Evolutionary conservation across 2,888 invertebrate genomes (phyloP).

Genomic region (Noctua comes): DNA sequence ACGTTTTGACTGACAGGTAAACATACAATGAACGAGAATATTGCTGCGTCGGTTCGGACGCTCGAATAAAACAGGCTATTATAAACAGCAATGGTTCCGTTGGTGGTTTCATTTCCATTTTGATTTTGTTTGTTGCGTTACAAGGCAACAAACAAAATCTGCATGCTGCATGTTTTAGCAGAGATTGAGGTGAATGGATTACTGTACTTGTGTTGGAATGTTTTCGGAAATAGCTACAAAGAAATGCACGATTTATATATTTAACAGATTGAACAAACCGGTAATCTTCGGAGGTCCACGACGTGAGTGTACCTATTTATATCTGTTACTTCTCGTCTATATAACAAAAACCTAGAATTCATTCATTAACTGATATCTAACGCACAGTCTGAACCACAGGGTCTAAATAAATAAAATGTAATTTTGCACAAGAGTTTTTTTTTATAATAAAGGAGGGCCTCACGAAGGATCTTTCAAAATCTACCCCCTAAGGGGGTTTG

Average conservation of each 20-base stretch:
- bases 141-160: background rate
- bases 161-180: background rate
- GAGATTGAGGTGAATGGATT: conserved; percentile 28
- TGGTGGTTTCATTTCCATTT: conserved; percentile 47
- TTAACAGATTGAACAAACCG: background rate
- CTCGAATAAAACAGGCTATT: conserved; percentile 38
- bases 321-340: background rate
- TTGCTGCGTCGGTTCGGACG: conserved; percentile 33
- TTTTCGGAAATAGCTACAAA: background rate
- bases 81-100: conserved; percentile 29
- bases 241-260: background rate
- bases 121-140: conserved; percentile 25
- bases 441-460: background rate
- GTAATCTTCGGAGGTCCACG: background rate
- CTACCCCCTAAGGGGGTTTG: background rate
- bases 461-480: background rate
- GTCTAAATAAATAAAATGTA: background rate
- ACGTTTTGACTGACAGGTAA: conserved; percentile 67
- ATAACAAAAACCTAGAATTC: background rate
- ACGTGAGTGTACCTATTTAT: background rate
- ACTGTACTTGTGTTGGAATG: background rate
- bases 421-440: background rate
- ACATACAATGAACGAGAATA: conserved; percentile 47
- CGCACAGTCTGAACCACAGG: background rate
- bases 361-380: background rate